Evolutionary conservation across 1,140 invertebrate genomes (phyloP).

Genomic region (Pomacea maculata): DNA sequence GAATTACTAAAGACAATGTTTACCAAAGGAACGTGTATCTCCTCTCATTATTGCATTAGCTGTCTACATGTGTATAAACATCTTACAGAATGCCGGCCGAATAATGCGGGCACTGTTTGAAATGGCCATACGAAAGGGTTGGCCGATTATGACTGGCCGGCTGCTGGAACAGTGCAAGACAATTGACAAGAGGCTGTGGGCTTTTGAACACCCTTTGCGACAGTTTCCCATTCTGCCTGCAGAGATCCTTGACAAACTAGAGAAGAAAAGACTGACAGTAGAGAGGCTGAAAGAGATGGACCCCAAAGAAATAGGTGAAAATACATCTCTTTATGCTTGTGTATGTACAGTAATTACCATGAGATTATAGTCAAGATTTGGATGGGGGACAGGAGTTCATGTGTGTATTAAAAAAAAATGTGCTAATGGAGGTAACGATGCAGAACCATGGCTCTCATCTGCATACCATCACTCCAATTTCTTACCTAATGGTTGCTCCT

Average conservation of each 20-base stretch:
- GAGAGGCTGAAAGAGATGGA: conserved; percentile 86
- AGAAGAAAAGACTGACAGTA: conserved; percentile 78
- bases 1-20: too few species aligned
- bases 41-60: too few species aligned
- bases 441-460: too few species aligned
- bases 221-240: conserved; percentile 84
- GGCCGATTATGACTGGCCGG: conserved; percentile 85
- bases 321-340: not conserved
- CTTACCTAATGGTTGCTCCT: too few species aligned
- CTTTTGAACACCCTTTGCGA: conserved; percentile 83
- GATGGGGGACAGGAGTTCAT: too few species aligned
- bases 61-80: too few species aligned
- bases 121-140: conserved; percentile 88
- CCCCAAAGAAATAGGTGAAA: conserved; percentile 81
- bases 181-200: conserved; percentile 82
- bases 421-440: too few species aligned
- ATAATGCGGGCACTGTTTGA: conserved; percentile 94
- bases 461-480: too few species aligned
- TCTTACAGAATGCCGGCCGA: conserved; percentile 82
- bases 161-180: conserved; percentile 86
- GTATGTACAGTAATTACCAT: not conserved
- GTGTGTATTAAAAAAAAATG: too few species aligned
- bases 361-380: not conserved
- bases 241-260: conserved; percentile 85
- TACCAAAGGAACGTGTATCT: too few species aligned